phyloP scores from a whole-genome alignment of 2,797 vertebrate genomes.

The Arrhamphus sclerolepis region DNA sequence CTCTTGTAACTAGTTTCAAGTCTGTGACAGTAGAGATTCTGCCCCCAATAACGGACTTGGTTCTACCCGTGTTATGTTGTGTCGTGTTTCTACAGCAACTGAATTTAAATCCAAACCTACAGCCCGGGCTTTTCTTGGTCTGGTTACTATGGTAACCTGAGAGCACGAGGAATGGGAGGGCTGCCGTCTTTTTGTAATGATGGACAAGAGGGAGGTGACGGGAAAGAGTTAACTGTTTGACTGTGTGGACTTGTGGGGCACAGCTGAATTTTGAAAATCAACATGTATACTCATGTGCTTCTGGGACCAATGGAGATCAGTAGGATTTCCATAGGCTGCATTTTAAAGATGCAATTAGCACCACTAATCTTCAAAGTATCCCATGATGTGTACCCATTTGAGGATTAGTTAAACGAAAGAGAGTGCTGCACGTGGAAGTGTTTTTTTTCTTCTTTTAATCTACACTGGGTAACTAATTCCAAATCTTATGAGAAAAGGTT shows the following conservation, averaged over 20 bases:
- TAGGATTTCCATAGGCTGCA: slow-evolving; percentile 32
- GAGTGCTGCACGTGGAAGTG: slow-evolving; percentile 39
- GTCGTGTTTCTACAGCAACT: slow-evolving; percentile 77
- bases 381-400: slow-evolving; percentile 29
- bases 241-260: slow-evolving; percentile 46
- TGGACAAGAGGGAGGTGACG: slow-evolving; percentile 61
- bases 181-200: slow-evolving; percentile 73
- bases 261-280: slow-evolving; percentile 76
- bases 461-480: slow-evolving; percentile 26
- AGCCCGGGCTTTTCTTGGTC: slow-evolving; percentile 69
- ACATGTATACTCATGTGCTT: slow-evolving; percentile 67
- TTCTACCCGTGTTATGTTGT: slow-evolving; percentile 45
- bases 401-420: slow-evolving; percentile 40
- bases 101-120: slow-evolving; percentile 83
- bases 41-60: slow-evolving; percentile 39
- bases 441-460: slow-evolving; percentile 41
- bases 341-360: slow-evolving; percentile 43
- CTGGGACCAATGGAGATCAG: slow-evolving; percentile 30
- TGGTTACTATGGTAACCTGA: slow-evolving; percentile 82
- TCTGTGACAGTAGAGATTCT: slow-evolving; percentile 57
- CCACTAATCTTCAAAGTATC: slow-evolving; percentile 31
- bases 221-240: slow-evolving; percentile 78
- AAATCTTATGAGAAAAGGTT: slow-evolving; percentile 31
- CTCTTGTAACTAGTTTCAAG: slow-evolving; percentile 77
- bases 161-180: slow-evolving; percentile 71